These are phyloP conservation scores for Volucella bombylans DNA, from an alignment of 2,888 invertebrate species.

Conservation along the genomic window DNA sequence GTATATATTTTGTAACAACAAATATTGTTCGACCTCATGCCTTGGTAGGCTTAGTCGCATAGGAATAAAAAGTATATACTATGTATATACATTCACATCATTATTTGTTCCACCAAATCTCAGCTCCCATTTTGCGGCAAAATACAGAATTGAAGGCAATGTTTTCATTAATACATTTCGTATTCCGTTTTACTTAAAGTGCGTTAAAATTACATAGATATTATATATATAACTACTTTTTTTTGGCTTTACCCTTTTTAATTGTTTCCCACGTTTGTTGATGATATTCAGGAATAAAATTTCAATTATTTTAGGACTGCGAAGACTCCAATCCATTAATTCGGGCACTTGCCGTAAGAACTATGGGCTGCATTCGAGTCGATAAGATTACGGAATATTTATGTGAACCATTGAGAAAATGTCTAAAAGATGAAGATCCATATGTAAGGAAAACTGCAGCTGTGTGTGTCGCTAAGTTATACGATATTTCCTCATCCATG, in stretches of 20 bases:
- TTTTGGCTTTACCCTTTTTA: constrained; percentile 56
- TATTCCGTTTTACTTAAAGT: constrained; percentile 37
- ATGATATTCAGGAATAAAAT: constrained; percentile 9
- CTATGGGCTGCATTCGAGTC: constrained; percentile 99
- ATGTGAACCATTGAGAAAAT: constrained; percentile 98
- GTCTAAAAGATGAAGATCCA: constrained; percentile 97
- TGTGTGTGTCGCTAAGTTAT: constrained; percentile 99
- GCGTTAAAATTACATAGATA: constrained; percentile 54
- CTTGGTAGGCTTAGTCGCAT: constrained; percentile 7
- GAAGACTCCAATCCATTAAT: constrained; percentile 99
- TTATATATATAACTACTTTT: constrained; percentile 48
- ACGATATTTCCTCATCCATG: constrained; percentile 94
- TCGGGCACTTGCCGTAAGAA: constrained; percentile 97
- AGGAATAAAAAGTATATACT: constrained; percentile 2
- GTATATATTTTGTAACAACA: too few relatives aligned
- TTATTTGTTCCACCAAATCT: constrained; percentile 34
- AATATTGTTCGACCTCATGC: too few relatives aligned
- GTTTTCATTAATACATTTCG: constrained; percentile 39
- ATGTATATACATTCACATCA: neutral
- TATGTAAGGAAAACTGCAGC: constrained; percentile 99
- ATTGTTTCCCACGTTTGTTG: neutral
- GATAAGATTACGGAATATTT: constrained; percentile 99
- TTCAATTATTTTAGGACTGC: constrained; percentile 89
- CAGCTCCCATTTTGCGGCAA: constrained; percentile 24
- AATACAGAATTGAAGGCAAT: constrained; percentile 33